These are phyloP conservation scores for Subanguina moxae DNA, from an alignment of 1,140 invertebrate species.

Conservation along the genomic window DNA sequence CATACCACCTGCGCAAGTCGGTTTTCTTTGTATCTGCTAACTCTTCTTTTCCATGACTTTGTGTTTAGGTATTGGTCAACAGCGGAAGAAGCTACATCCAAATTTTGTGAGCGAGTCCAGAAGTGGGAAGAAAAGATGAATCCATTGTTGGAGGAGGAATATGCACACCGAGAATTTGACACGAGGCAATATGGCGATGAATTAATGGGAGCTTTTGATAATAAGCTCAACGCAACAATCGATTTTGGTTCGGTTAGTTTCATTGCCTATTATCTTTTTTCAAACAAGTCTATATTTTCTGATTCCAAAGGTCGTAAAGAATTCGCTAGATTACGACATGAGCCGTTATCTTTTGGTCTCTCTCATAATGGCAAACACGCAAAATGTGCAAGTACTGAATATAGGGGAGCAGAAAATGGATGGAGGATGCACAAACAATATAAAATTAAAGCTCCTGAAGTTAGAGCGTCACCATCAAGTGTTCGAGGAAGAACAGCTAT, in stretches of 20 bases:
- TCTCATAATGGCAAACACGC: slow-evolving; percentile 40
- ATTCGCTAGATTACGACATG: slow-evolving; percentile 25
- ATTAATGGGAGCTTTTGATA: slow-evolving; percentile 29
- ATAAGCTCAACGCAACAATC: slow-evolving; percentile 8
- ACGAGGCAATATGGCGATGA: slow-evolving; percentile 31
- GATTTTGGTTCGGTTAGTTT: slow-evolving; percentile 13
- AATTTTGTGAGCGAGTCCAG: slow-evolving; percentile 24
- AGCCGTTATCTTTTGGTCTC: slow-evolving; percentile 42
- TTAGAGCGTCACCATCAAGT: slow-evolving; percentile 10
- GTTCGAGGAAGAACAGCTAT: neutral
- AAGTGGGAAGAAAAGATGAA: slow-evolving; percentile 44
- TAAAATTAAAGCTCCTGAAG: slow-evolving; percentile 4
- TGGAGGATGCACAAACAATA: neutral
- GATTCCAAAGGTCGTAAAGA: slow-evolving; percentile 19
- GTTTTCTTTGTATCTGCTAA: neutral
- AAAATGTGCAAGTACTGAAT: slow-evolving; percentile 31
- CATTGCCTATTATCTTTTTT: no score
- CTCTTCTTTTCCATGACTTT: neutral
- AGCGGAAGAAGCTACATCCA: slow-evolving; percentile 31
- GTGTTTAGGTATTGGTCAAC: slow-evolving; percentile 34
- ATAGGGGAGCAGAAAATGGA: neutral
- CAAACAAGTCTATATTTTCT: neutral
- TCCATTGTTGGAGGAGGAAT: slow-evolving; percentile 37
- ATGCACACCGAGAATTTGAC: slow-evolving; percentile 33
- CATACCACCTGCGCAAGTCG: slow-evolving; percentile 24